Percentiles rank a stretch among this genome's conserved stretches.
phyloP scores from a whole-genome alignment of 2,113 vertebrate species.

The Chionodraco myersi region DNA sequence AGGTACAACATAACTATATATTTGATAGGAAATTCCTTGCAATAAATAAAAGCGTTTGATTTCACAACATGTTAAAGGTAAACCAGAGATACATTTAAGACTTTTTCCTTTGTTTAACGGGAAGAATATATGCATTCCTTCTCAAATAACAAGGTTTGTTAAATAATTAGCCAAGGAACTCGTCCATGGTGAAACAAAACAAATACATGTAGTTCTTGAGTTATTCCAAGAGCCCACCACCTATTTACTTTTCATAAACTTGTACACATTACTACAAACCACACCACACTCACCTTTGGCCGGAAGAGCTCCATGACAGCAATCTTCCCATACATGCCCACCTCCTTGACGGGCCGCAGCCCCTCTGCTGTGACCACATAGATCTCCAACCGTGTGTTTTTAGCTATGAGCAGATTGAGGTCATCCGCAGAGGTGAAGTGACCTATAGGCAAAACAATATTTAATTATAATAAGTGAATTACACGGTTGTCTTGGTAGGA shows the following conservation, averaged over 20 bases:
- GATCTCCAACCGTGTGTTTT: conserved; percentile 98
- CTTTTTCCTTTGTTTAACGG: neutral
- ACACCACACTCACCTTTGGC: conserved; percentile 87
- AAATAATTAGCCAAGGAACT: too few relatives aligned
- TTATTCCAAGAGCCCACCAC: neutral
- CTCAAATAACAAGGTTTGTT: neutral
- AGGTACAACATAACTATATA: neutral
- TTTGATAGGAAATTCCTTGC: neutral
- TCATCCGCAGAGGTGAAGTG: conserved; percentile 98
- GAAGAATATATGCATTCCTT: too few relatives aligned
- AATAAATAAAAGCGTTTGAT: neutral
- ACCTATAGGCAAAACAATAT: conserved; percentile 77
- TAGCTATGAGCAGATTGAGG: conserved; percentile 96
- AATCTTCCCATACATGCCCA: conserved; percentile 98
- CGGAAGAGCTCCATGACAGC: conserved; percentile 98
- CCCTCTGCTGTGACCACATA: conserved; percentile 97
- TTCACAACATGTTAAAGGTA: too few relatives aligned
- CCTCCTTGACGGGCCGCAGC: conserved; percentile 97
- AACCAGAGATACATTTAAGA: neutral
- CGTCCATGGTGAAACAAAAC: too few relatives aligned
- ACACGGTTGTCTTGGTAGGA: neutral
- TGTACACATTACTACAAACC: neutral
- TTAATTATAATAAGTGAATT: neutral
- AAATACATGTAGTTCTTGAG: neutral
- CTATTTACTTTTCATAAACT: neutral